Percentiles rank a stretch among this genome's conserved stretches.
Evolutionary conservation across 2,888 invertebrate genomes (phyloP).

Genomic region (Eristalis pertinax): DNA sequence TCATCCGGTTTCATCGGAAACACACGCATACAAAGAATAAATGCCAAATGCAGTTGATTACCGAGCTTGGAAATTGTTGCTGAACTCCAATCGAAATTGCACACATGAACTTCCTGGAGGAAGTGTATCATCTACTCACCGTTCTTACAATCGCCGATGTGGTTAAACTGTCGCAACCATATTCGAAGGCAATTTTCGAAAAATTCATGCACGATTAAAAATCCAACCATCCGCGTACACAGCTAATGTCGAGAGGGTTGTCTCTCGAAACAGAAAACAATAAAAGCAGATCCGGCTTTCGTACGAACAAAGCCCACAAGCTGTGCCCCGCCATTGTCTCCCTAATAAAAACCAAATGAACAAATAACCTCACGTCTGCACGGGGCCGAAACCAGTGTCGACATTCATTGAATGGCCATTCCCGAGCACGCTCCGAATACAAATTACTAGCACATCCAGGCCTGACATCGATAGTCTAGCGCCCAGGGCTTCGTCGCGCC

Average conservation of each 20-base stretch:
- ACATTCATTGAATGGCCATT: constrained; percentile 9
- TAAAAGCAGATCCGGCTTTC: not conserved
- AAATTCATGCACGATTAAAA: not conserved
- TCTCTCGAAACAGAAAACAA: not conserved
- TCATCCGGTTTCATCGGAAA: too few species aligned
- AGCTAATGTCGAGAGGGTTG: not conserved
- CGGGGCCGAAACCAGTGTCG: not conserved
- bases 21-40: too few species aligned
- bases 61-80: too few species aligned
- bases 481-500: not conserved
- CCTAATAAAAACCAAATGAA: not conserved
- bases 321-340: not conserved
- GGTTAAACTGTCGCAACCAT: not conserved
- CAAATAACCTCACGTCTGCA: not conserved
- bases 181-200: not conserved
- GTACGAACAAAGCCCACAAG: not conserved
- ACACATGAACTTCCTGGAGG: too few species aligned
- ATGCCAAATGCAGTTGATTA: too few species aligned
- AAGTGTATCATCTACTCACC: too few species aligned
- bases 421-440: constrained; percentile 11
- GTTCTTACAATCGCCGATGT: not conserved
- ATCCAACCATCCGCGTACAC: not conserved
- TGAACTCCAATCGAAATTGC: too few species aligned
- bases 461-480: not conserved
- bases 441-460: constrained; percentile 7